A percentile compares a stretch with the other conserved stretches of the same genome.
phyloP scores from a whole-genome alignment of 2,888 invertebrate genomes.

The Dichetophora obliterata region DNA sequence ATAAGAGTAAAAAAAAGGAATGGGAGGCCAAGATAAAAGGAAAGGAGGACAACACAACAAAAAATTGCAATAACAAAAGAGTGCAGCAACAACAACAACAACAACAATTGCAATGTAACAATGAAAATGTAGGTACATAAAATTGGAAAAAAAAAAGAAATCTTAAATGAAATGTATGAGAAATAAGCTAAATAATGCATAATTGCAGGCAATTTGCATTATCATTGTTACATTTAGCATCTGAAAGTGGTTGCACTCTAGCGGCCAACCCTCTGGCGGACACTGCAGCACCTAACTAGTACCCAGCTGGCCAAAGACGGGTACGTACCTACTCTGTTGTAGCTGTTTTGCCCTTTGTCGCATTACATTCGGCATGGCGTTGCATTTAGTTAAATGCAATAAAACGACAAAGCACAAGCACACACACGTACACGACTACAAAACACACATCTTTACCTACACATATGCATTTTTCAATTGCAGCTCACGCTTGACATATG shows the following conservation, averaged over 20 bases:
- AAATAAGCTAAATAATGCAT: conserved; percentile 55
- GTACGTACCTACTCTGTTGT: not conserved
- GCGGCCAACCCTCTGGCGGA: not conserved
- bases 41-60: not conserved
- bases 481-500: not conserved
- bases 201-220: conserved; percentile 68
- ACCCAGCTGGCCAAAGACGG: not conserved
- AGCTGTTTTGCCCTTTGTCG: not conserved
- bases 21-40: not conserved
- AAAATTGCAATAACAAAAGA: not conserved
- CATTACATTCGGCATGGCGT: conserved; percentile 17
- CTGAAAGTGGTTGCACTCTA: conserved; percentile 41
- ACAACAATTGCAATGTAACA: conserved; percentile 25
- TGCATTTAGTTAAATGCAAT: conserved; percentile 56
- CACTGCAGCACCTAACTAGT: not conserved
- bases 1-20: not conserved
- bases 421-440: no score
- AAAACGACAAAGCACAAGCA: not conserved
- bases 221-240: conserved; percentile 63
- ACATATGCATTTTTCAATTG: conserved; percentile 23
- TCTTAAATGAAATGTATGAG: conserved; percentile 38
- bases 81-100: conserved; percentile 7
- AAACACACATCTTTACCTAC: conserved; percentile 2
- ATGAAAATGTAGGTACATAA: conserved; percentile 18
- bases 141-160: conserved; percentile 34